Conservation (phyloP, 1,140 invertebrate species). For the Drosophila ercepeae region DNA sequence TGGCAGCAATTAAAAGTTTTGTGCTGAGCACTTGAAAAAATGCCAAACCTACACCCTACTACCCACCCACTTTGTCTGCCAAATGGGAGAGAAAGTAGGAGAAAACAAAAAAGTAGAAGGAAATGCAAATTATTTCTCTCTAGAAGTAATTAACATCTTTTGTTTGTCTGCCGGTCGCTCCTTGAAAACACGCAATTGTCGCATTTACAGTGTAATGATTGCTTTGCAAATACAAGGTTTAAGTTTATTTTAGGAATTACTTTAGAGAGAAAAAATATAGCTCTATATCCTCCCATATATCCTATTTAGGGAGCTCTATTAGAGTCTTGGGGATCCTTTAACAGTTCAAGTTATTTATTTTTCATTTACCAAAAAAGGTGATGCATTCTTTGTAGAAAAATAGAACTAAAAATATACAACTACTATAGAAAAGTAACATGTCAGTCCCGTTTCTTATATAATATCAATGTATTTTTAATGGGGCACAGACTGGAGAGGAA, state of each 20-base stretch:
- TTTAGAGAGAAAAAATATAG: no score
- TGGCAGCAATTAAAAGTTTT: constrained; percentile 75
- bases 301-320: no score
- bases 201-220: constrained; percentile 16
- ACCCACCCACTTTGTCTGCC: constrained; percentile 20
- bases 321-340: no score
- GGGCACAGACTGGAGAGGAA: constrained; percentile 9
- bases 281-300: no score
- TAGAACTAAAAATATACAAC: no score
- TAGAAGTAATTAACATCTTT: constrained; percentile 36
- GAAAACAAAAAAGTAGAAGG: background rate
- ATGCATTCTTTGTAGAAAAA: no score
- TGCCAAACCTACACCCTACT: constrained; percentile 28
- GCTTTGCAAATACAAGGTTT: no score
- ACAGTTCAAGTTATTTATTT: no score
- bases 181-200: constrained; percentile 18
- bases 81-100: background rate
- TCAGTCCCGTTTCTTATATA: background rate
- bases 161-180: constrained; percentile 16
- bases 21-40: constrained; percentile 52
- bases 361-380: no score
- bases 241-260: no score
- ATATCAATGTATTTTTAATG: constrained; percentile 37
- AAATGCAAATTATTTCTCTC: constrained; percentile 26
- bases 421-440: no score